These are phyloP conservation scores for Ceuthmochares aereus DNA, from an alignment of 2,113 vertebrate species.

Conservation along the genomic window DNA sequence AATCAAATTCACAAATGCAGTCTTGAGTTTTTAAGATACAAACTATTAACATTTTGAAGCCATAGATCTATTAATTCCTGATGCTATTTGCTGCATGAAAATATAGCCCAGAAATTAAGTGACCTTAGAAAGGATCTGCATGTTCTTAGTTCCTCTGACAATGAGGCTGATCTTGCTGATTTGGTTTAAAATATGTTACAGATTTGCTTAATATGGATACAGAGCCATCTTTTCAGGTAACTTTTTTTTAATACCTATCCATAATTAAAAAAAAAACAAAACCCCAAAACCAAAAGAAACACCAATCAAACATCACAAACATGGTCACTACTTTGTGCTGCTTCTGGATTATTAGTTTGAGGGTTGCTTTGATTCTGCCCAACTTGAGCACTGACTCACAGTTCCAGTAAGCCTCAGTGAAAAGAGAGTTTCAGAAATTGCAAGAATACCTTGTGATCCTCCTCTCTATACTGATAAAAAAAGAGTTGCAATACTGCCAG, in stretches of 20 bases:
- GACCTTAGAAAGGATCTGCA: background rate
- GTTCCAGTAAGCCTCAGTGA: background rate
- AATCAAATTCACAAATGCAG: background rate
- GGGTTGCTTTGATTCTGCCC: background rate
- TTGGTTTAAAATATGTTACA: background rate
- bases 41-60: background rate
- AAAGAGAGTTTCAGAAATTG: background rate
- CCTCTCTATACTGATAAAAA: background rate
- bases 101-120: background rate
- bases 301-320: no score
- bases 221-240: background rate
- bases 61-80: background rate
- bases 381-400: background rate
- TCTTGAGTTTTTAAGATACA: background rate
- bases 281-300: background rate
- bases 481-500: background rate
- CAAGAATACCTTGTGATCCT: background rate
- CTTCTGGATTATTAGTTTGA: background rate
- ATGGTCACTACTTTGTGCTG: background rate
- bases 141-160: background rate
- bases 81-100: background rate
- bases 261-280: background rate
- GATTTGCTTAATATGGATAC: background rate
- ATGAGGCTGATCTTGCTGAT: background rate
- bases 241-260: background rate